Evolutionary conservation across 1,140 invertebrate genomes (phyloP), one percentile per base, ranked within the genome.

Genomic region (Sesamia nonagrioides): DNA sequence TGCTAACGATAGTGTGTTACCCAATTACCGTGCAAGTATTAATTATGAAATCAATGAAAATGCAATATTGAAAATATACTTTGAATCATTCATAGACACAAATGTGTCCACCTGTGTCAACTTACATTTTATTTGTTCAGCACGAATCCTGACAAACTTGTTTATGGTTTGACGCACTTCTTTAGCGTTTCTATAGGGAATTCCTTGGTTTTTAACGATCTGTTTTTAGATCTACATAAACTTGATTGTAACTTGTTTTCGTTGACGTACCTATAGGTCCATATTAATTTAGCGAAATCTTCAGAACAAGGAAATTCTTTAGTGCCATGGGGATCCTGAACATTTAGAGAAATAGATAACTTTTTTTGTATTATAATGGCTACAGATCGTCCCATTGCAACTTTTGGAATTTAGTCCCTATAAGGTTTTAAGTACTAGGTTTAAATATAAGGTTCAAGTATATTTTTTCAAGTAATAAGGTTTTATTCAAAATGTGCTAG

Each of bases 91-190:
- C 5, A 21, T 58, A 58, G 54, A 58, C 21, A 21, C 21, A 21
- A 33, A 27, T 58, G 11, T 50, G 40, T 42, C 40, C 37, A 40
- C 7, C 4, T 17, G n/a, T n/a, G n/a, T 8, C 54, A 56, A 56
- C 21, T 58, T 58, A 58, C 21, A 33, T 58, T 33, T 58, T 58
- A 58, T 58, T 58, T 58, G 54, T 5, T 33, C 2, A 58, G 27
- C 54, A 58, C 54, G 21, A 58, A 58, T 58, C 54, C 54, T 33
- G 54, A 58, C 33, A 58, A 58, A 58, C 54, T 58, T 15, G 54
- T 58, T 58, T 58, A 21, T 58, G 2, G 2, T 27, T 11, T 56
- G 54, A 56, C 6, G 54, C 54, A 13, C 18, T 21, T 56, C 9
- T 56, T 56, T 11, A 7, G 11, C 21, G 52, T 56, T 56, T 56